phyloP scores from a whole-genome alignment of 2,797 vertebrate species.

The Xenentodon cancila region DNA sequence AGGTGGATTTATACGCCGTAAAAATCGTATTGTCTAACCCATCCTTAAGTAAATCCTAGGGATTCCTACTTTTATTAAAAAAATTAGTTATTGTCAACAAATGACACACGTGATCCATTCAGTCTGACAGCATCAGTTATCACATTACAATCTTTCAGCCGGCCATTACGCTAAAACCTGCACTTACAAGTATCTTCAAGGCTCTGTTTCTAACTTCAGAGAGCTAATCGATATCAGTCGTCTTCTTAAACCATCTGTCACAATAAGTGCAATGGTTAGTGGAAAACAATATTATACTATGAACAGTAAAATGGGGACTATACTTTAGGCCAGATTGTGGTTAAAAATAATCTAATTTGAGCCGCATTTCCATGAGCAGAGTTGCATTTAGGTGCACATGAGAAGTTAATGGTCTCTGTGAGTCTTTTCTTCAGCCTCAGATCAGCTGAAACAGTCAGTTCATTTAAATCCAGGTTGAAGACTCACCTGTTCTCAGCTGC shows the following conservation, averaged over 20 bases:
- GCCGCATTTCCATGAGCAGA: constrained; percentile 48
- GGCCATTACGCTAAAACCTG: no score
- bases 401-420: constrained; percentile 50
- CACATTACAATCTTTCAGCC: no score
- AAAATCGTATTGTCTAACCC: constrained; percentile 38
- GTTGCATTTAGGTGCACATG: constrained; percentile 37
- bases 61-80: constrained; percentile 24
- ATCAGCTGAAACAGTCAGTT: no score
- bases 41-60: constrained; percentile 22
- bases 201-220: constrained; percentile 38
- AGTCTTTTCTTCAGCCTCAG: constrained; percentile 60
- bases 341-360: constrained; percentile 34
- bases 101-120: no score
- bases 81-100: background rate
- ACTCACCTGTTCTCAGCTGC: no score
- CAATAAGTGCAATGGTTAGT: constrained; percentile 12
- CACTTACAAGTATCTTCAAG: no score
- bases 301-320: constrained; percentile 12
- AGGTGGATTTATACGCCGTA: constrained; percentile 47
- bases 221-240: constrained; percentile 37
- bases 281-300: constrained; percentile 38
- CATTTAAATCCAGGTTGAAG: no score
- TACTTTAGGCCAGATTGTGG: constrained; percentile 35
- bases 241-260: constrained; percentile 47
- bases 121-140: no score